Evolutionary conservation across 2,888 invertebrate species (phyloP).

Genomic region (Drosophila paranaensis): DNA sequence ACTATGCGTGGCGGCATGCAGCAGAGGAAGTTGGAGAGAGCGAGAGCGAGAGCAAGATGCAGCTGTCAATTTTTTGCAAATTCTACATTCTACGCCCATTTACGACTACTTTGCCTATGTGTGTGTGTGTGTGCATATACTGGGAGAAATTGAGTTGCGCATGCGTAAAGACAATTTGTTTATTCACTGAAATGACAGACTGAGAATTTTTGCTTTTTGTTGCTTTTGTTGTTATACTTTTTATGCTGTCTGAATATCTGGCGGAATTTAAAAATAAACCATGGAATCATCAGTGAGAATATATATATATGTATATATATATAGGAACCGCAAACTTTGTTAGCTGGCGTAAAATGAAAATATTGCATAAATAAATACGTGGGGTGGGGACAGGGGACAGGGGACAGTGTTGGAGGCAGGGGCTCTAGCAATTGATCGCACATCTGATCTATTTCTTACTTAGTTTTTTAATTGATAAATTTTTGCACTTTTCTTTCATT

Average conservation of each 20-base stretch:
- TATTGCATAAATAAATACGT: constrained; percentile 51
- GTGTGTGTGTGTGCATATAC: background rate
- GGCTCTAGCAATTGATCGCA: background rate
- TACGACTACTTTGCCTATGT: constrained; percentile 7
- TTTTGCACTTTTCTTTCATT: constrained; percentile 83
- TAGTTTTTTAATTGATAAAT: background rate
- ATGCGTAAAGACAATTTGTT: constrained; percentile 51
- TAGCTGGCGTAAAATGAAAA: constrained; percentile 26
- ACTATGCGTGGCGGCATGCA: constrained; percentile 54
- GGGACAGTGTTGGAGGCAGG: background rate
- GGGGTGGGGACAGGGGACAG: no score
- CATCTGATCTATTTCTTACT: background rate
- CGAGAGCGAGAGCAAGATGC: constrained; percentile 26
- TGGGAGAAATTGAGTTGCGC: constrained; percentile 49
- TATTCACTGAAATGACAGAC: constrained; percentile 31
- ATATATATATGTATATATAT: constrained; percentile 14
- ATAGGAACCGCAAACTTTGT: constrained; percentile 19
- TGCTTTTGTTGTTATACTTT: constrained; percentile 7
- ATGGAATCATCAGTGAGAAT: constrained; percentile 77
- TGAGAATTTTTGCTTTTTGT: constrained; percentile 24
- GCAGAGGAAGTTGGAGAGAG: constrained; percentile 20
- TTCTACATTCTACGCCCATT: constrained; percentile 38
- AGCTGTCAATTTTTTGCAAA: constrained; percentile 48
- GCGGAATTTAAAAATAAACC: constrained; percentile 77
- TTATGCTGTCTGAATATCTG: constrained; percentile 45